Evolutionary conservation across 2,797 vertebrate species (phyloP).

Genomic region (Intellagama lesueurii): DNA sequence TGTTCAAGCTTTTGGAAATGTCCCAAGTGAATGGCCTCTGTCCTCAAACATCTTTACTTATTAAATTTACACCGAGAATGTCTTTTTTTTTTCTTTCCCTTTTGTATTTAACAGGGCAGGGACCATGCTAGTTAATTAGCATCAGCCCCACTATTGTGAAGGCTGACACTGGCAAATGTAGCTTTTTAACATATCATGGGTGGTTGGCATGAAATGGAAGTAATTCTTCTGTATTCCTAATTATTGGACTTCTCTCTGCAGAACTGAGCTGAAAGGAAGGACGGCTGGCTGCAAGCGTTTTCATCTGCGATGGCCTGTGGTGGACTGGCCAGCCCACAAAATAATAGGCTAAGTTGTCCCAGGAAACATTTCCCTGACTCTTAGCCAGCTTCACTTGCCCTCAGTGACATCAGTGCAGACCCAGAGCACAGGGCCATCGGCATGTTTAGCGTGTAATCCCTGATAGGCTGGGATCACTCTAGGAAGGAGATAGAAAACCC

Average conservation of each 20-base stretch:
- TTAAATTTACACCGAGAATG: constrained; percentile 25
- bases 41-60: constrained; percentile 37
- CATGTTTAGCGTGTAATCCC: neutral
- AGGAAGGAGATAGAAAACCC: neutral
- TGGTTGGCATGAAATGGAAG: constrained; percentile 70
- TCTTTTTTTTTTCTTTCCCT: neutral
- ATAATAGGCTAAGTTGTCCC: neutral
- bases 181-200: constrained; percentile 65
- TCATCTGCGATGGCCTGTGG: neutral
- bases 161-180: constrained; percentile 31
- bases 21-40: constrained; percentile 14
- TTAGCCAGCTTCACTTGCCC: neutral
- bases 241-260: constrained; percentile 32
- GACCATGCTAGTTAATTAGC: constrained; percentile 61
- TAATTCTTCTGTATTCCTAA: constrained; percentile 67
- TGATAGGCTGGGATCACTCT: neutral
- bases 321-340: neutral
- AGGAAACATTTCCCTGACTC: too few relatives aligned
- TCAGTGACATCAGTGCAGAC: neutral
- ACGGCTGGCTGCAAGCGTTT: neutral
- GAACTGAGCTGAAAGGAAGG: neutral
- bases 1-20: constrained; percentile 56
- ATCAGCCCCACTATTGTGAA: constrained; percentile 63
- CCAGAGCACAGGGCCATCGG: too few relatives aligned
- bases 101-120: constrained; percentile 43